phyloP scores from a whole-genome alignment of 2,797 vertebrate species.

The Holocentrus rufus region DNA sequence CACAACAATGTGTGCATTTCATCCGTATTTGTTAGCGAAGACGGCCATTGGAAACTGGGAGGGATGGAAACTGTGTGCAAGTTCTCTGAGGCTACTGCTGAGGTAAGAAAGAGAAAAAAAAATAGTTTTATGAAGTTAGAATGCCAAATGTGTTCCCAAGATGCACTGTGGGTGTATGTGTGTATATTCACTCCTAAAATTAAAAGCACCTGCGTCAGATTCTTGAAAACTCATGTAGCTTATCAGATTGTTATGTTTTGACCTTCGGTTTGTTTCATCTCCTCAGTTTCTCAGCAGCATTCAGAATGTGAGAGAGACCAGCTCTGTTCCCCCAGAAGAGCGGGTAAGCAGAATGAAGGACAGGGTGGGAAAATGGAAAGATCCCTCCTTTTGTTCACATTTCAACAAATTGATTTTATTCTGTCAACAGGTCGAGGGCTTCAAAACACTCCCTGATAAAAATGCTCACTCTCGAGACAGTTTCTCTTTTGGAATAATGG shows the following conservation, averaged over 20 bases:
- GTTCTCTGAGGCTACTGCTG: constrained; percentile 90
- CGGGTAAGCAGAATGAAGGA: constrained; percentile 71
- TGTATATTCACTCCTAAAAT: neutral
- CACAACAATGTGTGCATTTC: constrained; percentile 96
- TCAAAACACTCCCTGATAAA: constrained; percentile 84
- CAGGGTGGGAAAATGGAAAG: neutral
- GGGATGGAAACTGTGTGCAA: constrained; percentile 98
- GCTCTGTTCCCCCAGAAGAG: constrained; percentile 90
- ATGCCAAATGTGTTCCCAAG: neutral
- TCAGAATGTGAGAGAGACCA: constrained; percentile 84
- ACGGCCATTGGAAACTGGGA: constrained; percentile 97
- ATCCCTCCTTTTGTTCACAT: too few relatives aligned
- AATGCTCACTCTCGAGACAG: constrained; percentile 91
- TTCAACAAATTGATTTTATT: too few relatives aligned
- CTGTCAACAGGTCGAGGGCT: constrained; percentile 76
- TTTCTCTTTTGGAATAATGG: constrained; percentile 90
- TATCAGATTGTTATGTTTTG: constrained; percentile 14
- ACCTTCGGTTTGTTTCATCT: neutral
- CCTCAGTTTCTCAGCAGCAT: constrained; percentile 89
- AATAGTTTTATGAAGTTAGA: too few relatives aligned
- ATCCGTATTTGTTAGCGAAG: constrained; percentile 95
- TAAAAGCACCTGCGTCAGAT: neutral
- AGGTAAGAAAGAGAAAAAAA: constrained; percentile 78
- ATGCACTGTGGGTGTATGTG: neutral
- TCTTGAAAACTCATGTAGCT: neutral